phyloP scores from a whole-genome alignment of 2,888 invertebrate genomes.

The Netelia inedita region DNA sequence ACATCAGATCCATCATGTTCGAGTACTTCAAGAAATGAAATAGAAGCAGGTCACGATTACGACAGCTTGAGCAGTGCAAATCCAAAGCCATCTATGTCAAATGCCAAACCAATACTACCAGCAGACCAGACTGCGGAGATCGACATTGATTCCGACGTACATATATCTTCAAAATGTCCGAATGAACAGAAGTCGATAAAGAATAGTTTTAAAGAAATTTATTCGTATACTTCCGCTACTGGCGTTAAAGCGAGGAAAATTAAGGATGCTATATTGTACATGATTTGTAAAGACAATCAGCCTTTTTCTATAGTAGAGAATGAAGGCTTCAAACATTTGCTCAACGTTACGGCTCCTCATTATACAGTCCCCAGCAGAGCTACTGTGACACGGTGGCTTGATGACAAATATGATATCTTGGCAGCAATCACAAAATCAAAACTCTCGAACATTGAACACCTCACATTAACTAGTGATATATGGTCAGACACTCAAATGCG shows the following conservation, averaged over 20 bases:
- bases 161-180: no score
- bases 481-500: constrained; percentile 68
- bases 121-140: no score
- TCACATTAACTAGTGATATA: constrained; percentile 65
- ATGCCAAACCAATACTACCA: no score
- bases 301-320: constrained; percentile 60
- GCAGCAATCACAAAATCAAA: constrained; percentile 50
- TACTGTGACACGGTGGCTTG: constrained; percentile 51
- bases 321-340: constrained; percentile 62
- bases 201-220: no score
- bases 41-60: no score
- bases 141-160: no score
- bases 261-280: constrained; percentile 57
- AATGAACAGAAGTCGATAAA: no score
- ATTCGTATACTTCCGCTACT: no score
- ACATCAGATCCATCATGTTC: no score
- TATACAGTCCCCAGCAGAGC: constrained; percentile 57
- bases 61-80: no score
- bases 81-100: no score
- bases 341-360: constrained; percentile 53
- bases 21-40: no score
- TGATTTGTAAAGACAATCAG: constrained; percentile 62
- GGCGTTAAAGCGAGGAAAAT: constrained; percentile 53
- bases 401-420: constrained; percentile 60
- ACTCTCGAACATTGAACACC: constrained; percentile 25